A percentile compares a stretch with the other conserved stretches of the same genome.
Evolutionary conservation across 2,113 vertebrate species (phyloP).

Genomic region (Axis porcinus): DNA sequence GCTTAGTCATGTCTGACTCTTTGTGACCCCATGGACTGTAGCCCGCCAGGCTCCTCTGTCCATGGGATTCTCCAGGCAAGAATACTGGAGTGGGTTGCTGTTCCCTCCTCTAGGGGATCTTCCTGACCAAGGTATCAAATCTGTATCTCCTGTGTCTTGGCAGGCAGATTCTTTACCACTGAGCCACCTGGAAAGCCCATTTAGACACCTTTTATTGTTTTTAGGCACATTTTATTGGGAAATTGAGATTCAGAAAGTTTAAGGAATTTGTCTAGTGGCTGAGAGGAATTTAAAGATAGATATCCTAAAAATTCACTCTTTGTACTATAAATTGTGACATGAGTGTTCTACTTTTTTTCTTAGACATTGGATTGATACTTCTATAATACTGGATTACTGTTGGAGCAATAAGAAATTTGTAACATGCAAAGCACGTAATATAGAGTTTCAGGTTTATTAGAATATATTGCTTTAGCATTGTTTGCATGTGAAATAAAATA

Average conservation of each 20-base stretch:
- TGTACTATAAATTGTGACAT: not conserved
- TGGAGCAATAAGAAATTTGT: not conserved
- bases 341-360: not conserved
- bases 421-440: not conserved
- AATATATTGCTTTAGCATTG: not conserved
- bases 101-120: not conserved
- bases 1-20: not conserved
- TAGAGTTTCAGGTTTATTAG: not conserved
- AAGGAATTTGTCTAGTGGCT: not conserved
- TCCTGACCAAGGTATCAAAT: not conserved
- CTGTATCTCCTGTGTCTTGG: not conserved
- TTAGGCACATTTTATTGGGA: not conserved
- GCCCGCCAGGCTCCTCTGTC: not conserved
- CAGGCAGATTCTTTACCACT: not conserved
- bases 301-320: not conserved
- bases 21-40: not conserved
- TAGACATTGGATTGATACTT: not conserved
- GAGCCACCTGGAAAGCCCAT: not conserved
- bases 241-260: not conserved
- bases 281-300: not conserved
- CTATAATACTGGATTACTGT: not conserved
- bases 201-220: not conserved
- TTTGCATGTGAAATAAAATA: not conserved
- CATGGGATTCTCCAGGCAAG: not conserved
- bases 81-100: not conserved